Evolutionary conservation across 2,113 vertebrate species (phyloP).

Genomic region (Gavia stellata): DNA sequence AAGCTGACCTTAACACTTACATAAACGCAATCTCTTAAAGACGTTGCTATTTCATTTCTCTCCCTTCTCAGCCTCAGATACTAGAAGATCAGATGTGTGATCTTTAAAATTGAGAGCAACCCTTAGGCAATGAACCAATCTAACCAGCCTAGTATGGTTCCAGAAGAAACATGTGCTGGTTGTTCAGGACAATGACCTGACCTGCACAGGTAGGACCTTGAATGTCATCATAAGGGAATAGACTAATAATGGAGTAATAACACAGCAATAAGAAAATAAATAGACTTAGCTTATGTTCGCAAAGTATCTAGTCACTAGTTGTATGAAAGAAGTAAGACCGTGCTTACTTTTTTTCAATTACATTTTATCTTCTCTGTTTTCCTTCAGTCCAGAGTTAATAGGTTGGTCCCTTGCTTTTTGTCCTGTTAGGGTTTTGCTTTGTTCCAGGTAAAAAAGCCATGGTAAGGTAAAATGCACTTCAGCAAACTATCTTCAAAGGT

Average conservation of each 20-base stretch:
- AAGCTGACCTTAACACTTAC: background rate
- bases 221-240: background rate
- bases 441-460: background rate
- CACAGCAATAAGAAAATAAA: background rate
- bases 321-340: background rate
- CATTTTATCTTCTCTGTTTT: background rate
- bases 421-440: background rate
- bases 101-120: background rate
- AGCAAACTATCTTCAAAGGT: background rate
- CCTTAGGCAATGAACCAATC: background rate
- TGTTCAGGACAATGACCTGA: background rate
- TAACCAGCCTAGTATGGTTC: background rate
- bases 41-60: background rate
- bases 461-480: background rate
- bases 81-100: background rate
- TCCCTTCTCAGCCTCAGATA: background rate
- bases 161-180: background rate
- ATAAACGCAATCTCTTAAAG: background rate
- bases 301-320: background rate
- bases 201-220: background rate
- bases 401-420: background rate
- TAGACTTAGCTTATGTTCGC: background rate
- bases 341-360: background rate
- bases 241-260: background rate
- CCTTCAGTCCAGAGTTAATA: background rate